Conservation (phyloP, 2,113 vertebrate genomes). For the Indicator maculatus region DNA sequence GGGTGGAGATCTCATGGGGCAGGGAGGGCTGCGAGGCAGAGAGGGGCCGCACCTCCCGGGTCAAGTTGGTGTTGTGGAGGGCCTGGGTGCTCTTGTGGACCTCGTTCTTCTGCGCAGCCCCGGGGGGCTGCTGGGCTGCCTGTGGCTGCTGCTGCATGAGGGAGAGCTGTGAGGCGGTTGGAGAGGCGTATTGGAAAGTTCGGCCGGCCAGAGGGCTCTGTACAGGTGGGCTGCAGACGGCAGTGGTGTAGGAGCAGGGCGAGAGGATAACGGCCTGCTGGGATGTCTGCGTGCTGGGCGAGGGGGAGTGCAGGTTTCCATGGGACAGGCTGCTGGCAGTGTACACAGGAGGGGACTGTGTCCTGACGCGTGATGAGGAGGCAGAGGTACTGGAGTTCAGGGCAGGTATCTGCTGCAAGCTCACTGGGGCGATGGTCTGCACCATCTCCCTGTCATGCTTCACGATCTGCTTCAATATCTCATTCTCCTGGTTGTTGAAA, state of each 20-base stretch:
- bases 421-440: slow-evolving; percentile 86
- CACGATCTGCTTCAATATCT: slow-evolving; percentile 98
- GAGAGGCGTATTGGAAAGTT: slow-evolving; percentile 94
- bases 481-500: slow-evolving; percentile 99
- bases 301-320: slow-evolving; percentile 84
- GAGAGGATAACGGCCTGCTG: slow-evolving; percentile 86
- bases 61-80: slow-evolving; percentile 90
- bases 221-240: slow-evolving; percentile 87
- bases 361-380: slow-evolving; percentile 83
- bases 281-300: slow-evolving; percentile 81
- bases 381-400: slow-evolving; percentile 83
- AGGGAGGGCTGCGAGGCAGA: slow-evolving; percentile 97
- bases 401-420: slow-evolving; percentile 82
- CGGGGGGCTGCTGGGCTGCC: slow-evolving; percentile 64
- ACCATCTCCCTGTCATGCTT: slow-evolving; percentile 98
- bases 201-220: slow-evolving; percentile 90
- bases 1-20: slow-evolving; percentile 88
- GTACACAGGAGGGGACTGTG: slow-evolving; percentile 85
- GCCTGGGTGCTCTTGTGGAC: slow-evolving; percentile 91
- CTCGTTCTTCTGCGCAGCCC: slow-evolving; percentile 84
- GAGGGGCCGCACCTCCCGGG: slow-evolving; percentile 91
- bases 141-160: slow-evolving; percentile 82
- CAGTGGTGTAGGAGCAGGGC: slow-evolving; percentile 89
- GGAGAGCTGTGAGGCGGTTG: slow-evolving; percentile 91
- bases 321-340: slow-evolving; percentile 82